These are phyloP conservation scores for Dendrocopos noguchii DNA, from an alignment of 2,113 vertebrate genomes.

Conservation along the genomic window DNA sequence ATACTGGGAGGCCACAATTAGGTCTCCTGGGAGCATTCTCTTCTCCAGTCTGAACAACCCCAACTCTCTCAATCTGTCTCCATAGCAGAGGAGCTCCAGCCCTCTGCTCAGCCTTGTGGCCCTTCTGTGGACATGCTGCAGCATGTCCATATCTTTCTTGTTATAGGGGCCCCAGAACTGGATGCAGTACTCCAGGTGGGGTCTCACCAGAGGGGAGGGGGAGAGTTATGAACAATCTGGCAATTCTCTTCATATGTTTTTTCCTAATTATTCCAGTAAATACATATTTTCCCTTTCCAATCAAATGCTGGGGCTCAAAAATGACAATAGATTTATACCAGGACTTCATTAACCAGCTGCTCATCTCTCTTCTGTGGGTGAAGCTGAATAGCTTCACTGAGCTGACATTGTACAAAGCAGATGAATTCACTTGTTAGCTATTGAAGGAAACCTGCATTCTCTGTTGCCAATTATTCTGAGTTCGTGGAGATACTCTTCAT, in stretches of 20 bases:
- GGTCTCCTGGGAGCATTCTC: too few relatives aligned
- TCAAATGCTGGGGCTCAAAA: neutral
- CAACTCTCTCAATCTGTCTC: too few relatives aligned
- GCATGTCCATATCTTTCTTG: too few relatives aligned
- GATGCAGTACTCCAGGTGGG: too few relatives aligned
- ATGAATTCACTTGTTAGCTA: neutral
- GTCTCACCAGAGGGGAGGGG: too few relatives aligned
- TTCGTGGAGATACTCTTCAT: neutral
- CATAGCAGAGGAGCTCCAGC: too few relatives aligned
- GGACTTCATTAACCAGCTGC: neutral
- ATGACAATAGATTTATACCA: neutral
- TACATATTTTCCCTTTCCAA: neutral
- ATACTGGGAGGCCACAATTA: too few relatives aligned
- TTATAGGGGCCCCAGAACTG: too few relatives aligned
- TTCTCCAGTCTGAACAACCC: too few relatives aligned
- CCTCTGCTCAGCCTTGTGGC: too few relatives aligned
- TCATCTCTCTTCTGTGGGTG: neutral
- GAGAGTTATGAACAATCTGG: neutral
- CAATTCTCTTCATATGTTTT: neutral
- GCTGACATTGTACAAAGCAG: neutral
- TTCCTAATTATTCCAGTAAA: neutral
- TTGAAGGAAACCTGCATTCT: neutral
- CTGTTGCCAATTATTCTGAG: neutral
- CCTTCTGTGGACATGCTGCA: too few relatives aligned
- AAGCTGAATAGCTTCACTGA: neutral